These are phyloP conservation scores for Trachymyrmex septentrionalis DNA, from an alignment of 1,140 invertebrate species.

Conservation along the genomic window DNA sequence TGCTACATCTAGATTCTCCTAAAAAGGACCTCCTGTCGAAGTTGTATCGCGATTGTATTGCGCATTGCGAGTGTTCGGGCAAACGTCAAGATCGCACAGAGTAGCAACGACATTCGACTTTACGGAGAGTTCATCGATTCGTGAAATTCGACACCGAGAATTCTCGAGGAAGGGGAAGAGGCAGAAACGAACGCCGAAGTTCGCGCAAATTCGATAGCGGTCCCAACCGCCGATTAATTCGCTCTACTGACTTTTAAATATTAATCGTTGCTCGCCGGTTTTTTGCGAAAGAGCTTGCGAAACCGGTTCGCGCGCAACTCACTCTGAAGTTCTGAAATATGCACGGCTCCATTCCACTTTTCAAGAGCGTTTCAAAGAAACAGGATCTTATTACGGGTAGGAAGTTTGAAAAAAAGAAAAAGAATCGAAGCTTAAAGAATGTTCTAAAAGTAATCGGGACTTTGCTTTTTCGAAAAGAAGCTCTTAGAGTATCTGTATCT, in stretches of 20 bases:
- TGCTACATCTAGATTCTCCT: no score
- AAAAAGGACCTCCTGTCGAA: neutral
- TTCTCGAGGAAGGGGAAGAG: neutral
- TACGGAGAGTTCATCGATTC: neutral
- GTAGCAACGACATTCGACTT: slow-evolving; percentile 8
- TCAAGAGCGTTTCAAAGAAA: neutral
- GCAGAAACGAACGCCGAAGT: slow-evolving; percentile 5
- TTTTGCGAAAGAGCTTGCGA: neutral
- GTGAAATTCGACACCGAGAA: slow-evolving; percentile 55
- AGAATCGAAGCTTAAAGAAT: slow-evolving; percentile 14
- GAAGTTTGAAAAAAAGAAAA: neutral
- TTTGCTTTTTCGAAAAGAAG: slow-evolving; percentile 9
- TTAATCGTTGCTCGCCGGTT: slow-evolving; percentile 32
- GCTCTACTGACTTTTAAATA: slow-evolving; percentile 49
- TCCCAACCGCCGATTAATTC: slow-evolving; percentile 7
- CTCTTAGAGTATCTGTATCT: neutral
- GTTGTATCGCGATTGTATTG: slow-evolving; percentile 2
- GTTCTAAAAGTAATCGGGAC: slow-evolving; percentile 13
- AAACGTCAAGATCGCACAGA: neutral
- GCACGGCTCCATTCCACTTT: neutral
- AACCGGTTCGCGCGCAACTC: slow-evolving; percentile 43
- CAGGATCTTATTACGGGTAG: slow-evolving; percentile 4
- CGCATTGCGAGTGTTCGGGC: neutral
- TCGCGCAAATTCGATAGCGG: slow-evolving; percentile 8
- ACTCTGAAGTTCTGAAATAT: slow-evolving; percentile 21